phyloP scores from a whole-genome alignment of 1,140 invertebrate species.

The Palaemon carinicauda region DNA sequence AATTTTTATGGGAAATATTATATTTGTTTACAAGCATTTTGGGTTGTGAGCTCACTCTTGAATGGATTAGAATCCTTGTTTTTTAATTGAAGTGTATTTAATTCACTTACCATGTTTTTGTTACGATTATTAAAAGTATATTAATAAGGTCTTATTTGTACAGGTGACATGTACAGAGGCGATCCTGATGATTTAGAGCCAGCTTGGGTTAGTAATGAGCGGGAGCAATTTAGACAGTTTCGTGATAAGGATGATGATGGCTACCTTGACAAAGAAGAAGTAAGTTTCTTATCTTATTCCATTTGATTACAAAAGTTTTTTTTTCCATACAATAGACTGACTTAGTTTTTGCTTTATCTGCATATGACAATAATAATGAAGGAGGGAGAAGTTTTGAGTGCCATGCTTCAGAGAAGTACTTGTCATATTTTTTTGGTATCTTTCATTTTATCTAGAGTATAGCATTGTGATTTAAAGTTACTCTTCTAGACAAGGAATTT shows the following conservation, averaged over 20 bases:
- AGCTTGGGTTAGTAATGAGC: constrained; percentile 94
- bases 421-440: too few relatives aligned
- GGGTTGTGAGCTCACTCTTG: too few relatives aligned
- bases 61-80: too few relatives aligned
- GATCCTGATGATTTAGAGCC: constrained; percentile 80
- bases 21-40: too few relatives aligned
- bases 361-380: neutral
- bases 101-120: too few relatives aligned
- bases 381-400: too few relatives aligned
- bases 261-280: constrained; percentile 86
- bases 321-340: neutral
- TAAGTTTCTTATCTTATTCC: constrained; percentile 63
- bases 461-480: too few relatives aligned
- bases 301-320: neutral
- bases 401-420: too few relatives aligned
- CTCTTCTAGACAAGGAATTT: too few relatives aligned
- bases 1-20: too few relatives aligned
- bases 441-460: too few relatives aligned
- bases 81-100: too few relatives aligned
- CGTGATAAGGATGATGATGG: constrained; percentile 86
- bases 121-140: neutral
- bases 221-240: constrained; percentile 87
- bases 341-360: neutral
- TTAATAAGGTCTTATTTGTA: constrained; percentile 8
- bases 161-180: constrained; percentile 85